Conservation (phyloP, 64 coral and sea anemone species). For the Stylophora pistillata region DNA sequence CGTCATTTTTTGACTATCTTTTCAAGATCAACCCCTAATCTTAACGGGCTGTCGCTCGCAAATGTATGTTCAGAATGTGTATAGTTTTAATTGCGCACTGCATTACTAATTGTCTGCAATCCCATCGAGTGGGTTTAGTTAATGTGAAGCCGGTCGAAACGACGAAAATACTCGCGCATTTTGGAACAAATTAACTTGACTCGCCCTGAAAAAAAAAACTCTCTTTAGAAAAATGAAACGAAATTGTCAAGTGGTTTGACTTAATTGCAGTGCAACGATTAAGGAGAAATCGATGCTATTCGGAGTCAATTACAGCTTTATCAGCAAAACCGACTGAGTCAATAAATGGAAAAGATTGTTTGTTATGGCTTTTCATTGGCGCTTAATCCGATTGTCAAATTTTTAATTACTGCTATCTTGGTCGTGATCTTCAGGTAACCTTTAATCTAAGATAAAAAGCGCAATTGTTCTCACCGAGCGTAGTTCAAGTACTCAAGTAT, state of each 20-base stretch:
- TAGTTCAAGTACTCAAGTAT: conserved; percentile 51
- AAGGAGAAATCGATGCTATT: conserved; percentile 45
- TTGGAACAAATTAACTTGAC: not conserved
- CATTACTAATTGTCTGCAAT: conserved; percentile 14
- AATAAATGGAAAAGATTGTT: conserved; percentile 68
- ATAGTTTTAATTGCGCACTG: conserved; percentile 16
- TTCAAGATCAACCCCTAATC: conserved; percentile 47
- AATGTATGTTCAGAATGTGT: conserved; percentile 12
- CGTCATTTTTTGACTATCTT: conserved; percentile 13
- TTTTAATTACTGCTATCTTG: conserved; percentile 86
- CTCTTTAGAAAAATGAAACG: not conserved
- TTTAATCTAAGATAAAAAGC: conserved; percentile 72
- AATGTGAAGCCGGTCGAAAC: not conserved
- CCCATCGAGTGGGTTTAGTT: not conserved
- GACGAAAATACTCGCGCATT: not conserved
- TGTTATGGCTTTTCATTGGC: conserved; percentile 75
- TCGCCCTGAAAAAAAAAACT: not conserved
- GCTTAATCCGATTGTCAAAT: conserved; percentile 73
- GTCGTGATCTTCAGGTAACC: conserved; percentile 56
- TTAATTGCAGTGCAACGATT: conserved; percentile 25
- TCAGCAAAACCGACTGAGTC: conserved; percentile 64
- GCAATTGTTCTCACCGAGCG: conserved; percentile 59
- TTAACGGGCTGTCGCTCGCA: conserved; percentile 35
- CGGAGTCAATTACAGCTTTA: conserved; percentile 22
- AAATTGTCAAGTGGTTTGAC: not conserved